These are phyloP conservation scores for Yponomeuta malinellus DNA, from an alignment of 2,888 invertebrate genomes.

Conservation along the genomic window DNA sequence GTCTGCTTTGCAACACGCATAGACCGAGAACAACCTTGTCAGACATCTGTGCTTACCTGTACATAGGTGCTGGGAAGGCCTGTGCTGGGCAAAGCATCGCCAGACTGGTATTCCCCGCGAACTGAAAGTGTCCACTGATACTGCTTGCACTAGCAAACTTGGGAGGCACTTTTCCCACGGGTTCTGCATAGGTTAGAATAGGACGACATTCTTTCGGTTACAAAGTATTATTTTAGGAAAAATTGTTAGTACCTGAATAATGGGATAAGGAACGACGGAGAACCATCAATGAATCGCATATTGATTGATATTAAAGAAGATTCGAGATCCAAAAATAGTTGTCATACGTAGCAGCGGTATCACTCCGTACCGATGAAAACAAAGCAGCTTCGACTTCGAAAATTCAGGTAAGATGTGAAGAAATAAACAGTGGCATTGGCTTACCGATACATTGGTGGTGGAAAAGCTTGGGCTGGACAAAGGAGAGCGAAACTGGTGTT, in stretches of 20 bases:
- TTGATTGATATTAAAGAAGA: too few species aligned
- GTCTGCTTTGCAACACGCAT: conserved; percentile 18
- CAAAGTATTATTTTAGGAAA: too few species aligned
- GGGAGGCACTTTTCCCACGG: conserved; percentile 80
- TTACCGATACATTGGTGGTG: conserved; percentile 83
- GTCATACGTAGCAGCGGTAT: too few species aligned
- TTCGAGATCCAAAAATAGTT: too few species aligned
- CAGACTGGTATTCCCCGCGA: conserved; percentile 66
- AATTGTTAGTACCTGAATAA: conserved; percentile 30
- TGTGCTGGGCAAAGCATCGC: conserved; percentile 82
- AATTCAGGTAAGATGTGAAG: too few species aligned
- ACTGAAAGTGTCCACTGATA: conserved; percentile 79
- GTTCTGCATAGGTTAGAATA: conserved; percentile 78
- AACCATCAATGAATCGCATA: too few species aligned
- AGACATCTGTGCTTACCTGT: conserved; percentile 75
- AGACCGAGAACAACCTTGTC: background rate
- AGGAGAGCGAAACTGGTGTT: conserved; percentile 75
- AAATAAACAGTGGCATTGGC: conserved; percentile 27
- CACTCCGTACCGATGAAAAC: too few species aligned
- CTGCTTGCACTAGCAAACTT: conserved; percentile 77
- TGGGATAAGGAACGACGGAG: conserved; percentile 72
- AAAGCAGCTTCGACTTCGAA: too few species aligned
- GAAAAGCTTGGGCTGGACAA: conserved; percentile 83
- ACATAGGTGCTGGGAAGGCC: conserved; percentile 81
- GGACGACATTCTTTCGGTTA: conserved; percentile 34